A percentile compares a stretch with the other conserved stretches of the same genome.
Conservation (phyloP, 2,113 vertebrate species). For the Turdus rufiventris region DNA sequence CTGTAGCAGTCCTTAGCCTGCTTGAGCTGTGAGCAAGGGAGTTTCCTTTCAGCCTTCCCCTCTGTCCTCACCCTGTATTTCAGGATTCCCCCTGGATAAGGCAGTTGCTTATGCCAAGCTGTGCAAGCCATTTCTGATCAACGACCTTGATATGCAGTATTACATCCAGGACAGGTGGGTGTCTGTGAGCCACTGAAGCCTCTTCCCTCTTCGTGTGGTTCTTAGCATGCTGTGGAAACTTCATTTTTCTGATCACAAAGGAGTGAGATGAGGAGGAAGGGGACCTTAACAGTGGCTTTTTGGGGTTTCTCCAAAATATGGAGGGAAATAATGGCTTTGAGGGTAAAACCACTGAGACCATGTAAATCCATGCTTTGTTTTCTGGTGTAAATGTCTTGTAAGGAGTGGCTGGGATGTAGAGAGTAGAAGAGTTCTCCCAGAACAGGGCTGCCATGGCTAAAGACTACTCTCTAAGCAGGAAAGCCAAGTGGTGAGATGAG, state of each 20-base stretch:
- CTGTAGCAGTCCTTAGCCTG: background rate
- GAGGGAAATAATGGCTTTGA: background rate
- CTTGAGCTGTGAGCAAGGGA: background rate
- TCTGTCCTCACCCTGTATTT: background rate
- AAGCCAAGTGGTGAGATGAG: background rate
- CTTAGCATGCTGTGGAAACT: background rate
- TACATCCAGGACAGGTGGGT: constrained; percentile 96
- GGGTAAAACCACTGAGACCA: background rate
- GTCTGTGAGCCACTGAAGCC: background rate
- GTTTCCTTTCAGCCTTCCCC: background rate
- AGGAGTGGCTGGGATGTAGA: background rate
- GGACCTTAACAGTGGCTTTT: background rate
- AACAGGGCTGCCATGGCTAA: background rate
- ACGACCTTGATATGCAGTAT: constrained; percentile 98
- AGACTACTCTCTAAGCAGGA: background rate
- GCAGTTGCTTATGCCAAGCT: constrained; percentile 95
- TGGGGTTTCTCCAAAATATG: background rate
- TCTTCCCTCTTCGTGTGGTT: background rate
- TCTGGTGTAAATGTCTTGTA: background rate
- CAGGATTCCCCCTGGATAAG: constrained; percentile 97
- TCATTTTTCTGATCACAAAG: background rate
- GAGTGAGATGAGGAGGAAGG: background rate
- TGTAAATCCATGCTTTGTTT: background rate
- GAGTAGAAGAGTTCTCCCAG: background rate
- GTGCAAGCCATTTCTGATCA: constrained; percentile 92